Base-by-base conservation (phyloP, 2,797 vertebrate genomes). In the Menidia menidia region DNA sequence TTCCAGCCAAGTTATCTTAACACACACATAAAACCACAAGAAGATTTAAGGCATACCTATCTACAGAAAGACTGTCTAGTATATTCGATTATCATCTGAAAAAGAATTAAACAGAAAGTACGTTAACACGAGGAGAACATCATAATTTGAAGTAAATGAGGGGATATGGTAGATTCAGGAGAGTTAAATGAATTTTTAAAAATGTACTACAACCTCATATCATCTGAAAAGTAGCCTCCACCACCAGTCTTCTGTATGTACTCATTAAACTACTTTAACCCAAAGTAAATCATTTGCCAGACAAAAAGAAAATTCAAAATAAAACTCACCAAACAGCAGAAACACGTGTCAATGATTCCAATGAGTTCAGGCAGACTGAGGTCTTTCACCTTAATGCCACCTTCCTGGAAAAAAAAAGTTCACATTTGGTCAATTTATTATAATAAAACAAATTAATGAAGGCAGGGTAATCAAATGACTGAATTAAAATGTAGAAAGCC, bases 291-390 rank as follows among this genome's bases (percentile, higher is more conserved):
- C 15, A 42, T 53, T 14, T 68, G 14, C 4, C 16, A 2, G 3
- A n/a, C n/a, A n/a, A 6, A 64, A 55, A 13, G 16, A 32, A 56
- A 0, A 8, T 19, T 13, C 56, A 60, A 41, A 2, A 33, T 10
- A 39, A n/a, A 65, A 81, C 82, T 83, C 78, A 90, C 98, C 96
- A 99, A 94, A 91, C 98, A 99, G 90, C 98, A 99, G 91, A 99
- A 99, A 88, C 96, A 97, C 0, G 97, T 99, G 90, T 99, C 98
- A 90, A 99, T 99, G 86, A 99, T 98, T 25, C 98, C 98, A 63
- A 99, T 95, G 39, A 99, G 93, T 83, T 99, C 97, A 63, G 98
- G 97, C 66, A 97, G 94, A 78, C 94, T 96, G 35, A 99, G 94
- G 74, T 98, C 97, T 90, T 96, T 98, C 88, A 98, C 96, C 92